Conservation (phyloP, 2,113 vertebrate species). For the Glaucomys volans region DNA sequence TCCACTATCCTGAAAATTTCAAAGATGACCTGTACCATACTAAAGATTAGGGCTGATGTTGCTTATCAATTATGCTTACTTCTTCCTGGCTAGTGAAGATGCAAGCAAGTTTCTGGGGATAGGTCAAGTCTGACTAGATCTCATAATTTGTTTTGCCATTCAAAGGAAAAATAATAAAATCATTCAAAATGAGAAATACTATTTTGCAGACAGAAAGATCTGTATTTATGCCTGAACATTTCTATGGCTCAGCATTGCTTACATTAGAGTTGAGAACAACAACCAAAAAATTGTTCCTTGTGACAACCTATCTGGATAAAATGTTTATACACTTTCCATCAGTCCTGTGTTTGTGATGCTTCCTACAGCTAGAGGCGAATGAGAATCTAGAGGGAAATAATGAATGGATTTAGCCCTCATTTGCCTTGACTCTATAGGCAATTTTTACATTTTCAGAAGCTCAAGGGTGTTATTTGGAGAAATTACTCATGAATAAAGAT, state of each 20-base stretch:
- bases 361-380: slow-evolving; percentile 47
- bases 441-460: slow-evolving; percentile 72
- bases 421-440: slow-evolving; percentile 57
- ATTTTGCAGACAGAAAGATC: not conserved
- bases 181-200: slow-evolving; percentile 28
- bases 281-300: not conserved
- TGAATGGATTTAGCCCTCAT: slow-evolving; percentile 63
- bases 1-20: not conserved
- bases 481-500: slow-evolving; percentile 74
- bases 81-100: not conserved
- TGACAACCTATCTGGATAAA: not conserved
- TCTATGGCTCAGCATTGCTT: slow-evolving; percentile 47
- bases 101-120: not conserved
- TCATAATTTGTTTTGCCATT: slow-evolving; percentile 25
- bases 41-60: not conserved
- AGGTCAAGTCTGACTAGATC: not conserved
- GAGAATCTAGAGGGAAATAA: slow-evolving; percentile 44
- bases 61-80: not conserved
- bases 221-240: slow-evolving; percentile 15
- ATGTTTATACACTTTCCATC: slow-evolving; percentile 53
- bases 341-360: not conserved
- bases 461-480: slow-evolving; percentile 66
- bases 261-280: slow-evolving; percentile 20
- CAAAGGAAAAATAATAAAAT: not conserved
- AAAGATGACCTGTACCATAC: not conserved